Percentiles rank a stretch among this genome's conserved stretches.
Evolutionary conservation across 1,140 invertebrate species (phyloP).

Genomic region (Hyposmocoma kahamanoa): DNA sequence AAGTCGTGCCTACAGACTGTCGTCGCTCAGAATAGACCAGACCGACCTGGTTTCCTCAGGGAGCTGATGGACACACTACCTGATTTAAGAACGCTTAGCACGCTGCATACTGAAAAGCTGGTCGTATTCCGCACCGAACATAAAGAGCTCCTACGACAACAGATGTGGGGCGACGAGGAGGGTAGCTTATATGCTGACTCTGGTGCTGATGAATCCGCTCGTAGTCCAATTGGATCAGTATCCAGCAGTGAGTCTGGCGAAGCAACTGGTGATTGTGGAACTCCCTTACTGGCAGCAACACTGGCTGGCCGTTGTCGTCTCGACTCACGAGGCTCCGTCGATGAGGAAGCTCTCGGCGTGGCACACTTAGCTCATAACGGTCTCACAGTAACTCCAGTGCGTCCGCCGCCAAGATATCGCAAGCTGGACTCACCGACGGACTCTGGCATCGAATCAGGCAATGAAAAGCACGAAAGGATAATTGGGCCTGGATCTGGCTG

Average conservation of each 20-base stretch:
- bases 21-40: slow-evolving; percentile 88
- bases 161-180: slow-evolving; percentile 79
- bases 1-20: slow-evolving; percentile 90
- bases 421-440: slow-evolving; percentile 93
- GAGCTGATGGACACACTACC: slow-evolving; percentile 96
- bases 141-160: slow-evolving; percentile 84
- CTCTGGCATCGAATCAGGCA: slow-evolving; percentile 94
- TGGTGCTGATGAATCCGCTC: slow-evolving; percentile 84
- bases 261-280: slow-evolving; percentile 78
- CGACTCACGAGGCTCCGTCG: slow-evolving; percentile 82
- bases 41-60: slow-evolving; percentile 84
- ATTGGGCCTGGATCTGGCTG: slow-evolving; percentile 85
- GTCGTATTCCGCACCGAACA: slow-evolving; percentile 94
- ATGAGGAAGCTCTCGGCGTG: slow-evolving; percentile 82
- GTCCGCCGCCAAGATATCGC: slow-evolving; percentile 78
- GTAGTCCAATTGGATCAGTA: slow-evolving; percentile 88
- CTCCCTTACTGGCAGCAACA: slow-evolving; percentile 85
- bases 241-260: slow-evolving; percentile 87
- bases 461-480: slow-evolving; percentile 86
- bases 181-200: slow-evolving; percentile 82
- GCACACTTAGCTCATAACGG: slow-evolving; percentile 79
- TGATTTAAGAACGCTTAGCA: slow-evolving; percentile 95
- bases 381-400: slow-evolving; percentile 78
- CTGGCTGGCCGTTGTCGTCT: slow-evolving; percentile 84
- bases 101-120: slow-evolving; percentile 96